Evolutionary conservation across 1,140 invertebrate species (phyloP).

Genomic region (Hylyphantes graminicola): DNA sequence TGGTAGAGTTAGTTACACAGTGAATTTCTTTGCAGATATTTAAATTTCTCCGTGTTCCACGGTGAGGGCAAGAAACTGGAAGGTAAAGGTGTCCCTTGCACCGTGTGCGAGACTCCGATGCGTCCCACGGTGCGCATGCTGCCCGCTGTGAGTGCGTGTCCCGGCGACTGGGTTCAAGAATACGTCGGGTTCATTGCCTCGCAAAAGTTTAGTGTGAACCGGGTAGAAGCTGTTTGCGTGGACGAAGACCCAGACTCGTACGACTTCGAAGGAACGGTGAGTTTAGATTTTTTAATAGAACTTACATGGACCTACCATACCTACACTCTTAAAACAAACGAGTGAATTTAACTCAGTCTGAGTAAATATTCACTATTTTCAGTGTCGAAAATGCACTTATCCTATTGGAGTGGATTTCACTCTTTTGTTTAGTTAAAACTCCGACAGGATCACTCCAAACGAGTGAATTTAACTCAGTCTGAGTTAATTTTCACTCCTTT

Average conservation of each 20-base stretch:
- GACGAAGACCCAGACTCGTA: not conserved
- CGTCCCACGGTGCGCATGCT: not conserved
- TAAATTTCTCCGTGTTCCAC: not conserved
- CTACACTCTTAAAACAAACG: too few relatives aligned
- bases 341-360: too few relatives aligned
- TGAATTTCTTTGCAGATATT: conserved; percentile 3
- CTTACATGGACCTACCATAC: too few relatives aligned
- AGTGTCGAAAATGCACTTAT: too few relatives aligned
- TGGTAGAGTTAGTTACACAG: too few relatives aligned
- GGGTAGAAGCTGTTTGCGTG: not conserved
- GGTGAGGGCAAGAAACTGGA: not conserved
- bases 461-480: too few relatives aligned
- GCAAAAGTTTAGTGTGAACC: not conserved
- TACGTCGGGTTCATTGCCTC: not conserved
- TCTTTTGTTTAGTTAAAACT: too few relatives aligned
- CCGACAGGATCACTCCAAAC: too few relatives aligned
- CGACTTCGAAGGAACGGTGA: not conserved
- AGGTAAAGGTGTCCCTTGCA: not conserved
- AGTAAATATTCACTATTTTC: too few relatives aligned
- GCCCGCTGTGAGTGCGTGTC: not conserved
- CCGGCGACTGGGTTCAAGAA: conserved; percentile 22
- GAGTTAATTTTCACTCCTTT: too few relatives aligned
- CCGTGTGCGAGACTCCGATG: not conserved
- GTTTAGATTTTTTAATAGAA: too few relatives aligned
- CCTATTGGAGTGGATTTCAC: too few relatives aligned